These are phyloP conservation scores for Rhineura floridana DNA, from an alignment of 2,113 vertebrate genomes.

Conservation along the genomic window DNA sequence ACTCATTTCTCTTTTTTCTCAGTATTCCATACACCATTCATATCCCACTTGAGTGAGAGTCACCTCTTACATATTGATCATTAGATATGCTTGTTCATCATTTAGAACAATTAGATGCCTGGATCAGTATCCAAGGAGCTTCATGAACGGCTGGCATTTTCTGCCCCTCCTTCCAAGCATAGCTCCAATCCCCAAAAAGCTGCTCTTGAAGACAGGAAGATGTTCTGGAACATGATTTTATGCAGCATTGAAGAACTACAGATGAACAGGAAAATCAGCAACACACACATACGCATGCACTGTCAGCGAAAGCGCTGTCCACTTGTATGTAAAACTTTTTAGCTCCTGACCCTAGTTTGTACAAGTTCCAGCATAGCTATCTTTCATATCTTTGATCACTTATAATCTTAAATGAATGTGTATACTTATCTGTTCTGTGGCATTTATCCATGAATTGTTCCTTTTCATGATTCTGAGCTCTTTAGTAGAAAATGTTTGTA, in stretches of 20 bases:
- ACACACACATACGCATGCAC: neutral
- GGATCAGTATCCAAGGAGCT: neutral
- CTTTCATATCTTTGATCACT: conserved; percentile 27
- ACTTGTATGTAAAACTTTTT: neutral
- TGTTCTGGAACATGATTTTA: neutral
- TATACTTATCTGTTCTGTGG: conserved; percentile 13
- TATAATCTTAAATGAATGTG: conserved; percentile 2
- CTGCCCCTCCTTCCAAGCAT: neutral
- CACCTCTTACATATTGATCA: conserved; percentile 22
- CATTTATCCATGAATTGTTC: conserved; percentile 6
- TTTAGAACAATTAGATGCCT: conserved; percentile 1
- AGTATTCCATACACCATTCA: conserved; percentile 6
- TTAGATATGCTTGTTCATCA: conserved; percentile 33
- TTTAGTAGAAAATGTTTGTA: neutral
- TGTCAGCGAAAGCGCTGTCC: neutral
- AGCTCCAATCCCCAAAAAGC: neutral
- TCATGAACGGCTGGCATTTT: neutral
- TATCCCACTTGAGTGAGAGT: conserved; percentile 18
- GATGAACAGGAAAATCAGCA: neutral
- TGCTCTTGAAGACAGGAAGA: neutral
- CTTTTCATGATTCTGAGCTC: neutral
- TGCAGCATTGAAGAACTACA: neutral
- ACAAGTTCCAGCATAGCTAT: neutral
- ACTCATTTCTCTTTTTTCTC: conserved; percentile 4
- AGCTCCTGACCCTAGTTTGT: neutral